These are phyloP conservation scores for Carterocephalus palaemon DNA, from an alignment of 2,888 invertebrate genomes.

Conservation along the genomic window DNA sequence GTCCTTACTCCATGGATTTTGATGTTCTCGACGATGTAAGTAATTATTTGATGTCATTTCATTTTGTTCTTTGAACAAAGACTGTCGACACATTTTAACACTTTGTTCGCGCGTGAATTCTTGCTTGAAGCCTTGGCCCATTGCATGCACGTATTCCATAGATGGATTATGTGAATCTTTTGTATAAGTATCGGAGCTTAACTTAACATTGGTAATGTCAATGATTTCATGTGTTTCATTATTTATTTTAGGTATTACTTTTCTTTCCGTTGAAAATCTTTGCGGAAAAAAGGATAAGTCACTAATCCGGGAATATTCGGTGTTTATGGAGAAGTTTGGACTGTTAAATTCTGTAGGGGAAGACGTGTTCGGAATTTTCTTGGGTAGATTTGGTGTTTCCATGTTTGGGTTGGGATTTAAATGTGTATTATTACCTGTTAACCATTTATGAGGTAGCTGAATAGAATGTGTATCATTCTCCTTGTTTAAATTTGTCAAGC, in stretches of 20 bases:
- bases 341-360: slow-evolving; percentile 69
- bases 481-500: slow-evolving; percentile 51
- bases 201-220: slow-evolving; percentile 51
- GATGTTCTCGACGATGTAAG: slow-evolving; percentile 44
- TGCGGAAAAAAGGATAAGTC: slow-evolving; percentile 67
- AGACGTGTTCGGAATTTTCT: slow-evolving; percentile 70
- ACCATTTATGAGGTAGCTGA: slow-evolving; percentile 55
- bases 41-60: slow-evolving; percentile 46
- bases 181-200: slow-evolving; percentile 73
- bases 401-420: slow-evolving; percentile 37
- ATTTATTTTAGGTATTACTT: slow-evolving; percentile 52
- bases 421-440: slow-evolving; percentile 46
- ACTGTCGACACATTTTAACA: slow-evolving; percentile 59
- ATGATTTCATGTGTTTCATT: slow-evolving; percentile 59
- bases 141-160: slow-evolving; percentile 45
- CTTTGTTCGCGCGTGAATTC: slow-evolving; percentile 47
- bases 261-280: slow-evolving; percentile 69
- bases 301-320: slow-evolving; percentile 70
- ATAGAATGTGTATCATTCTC: slow-evolving; percentile 65
- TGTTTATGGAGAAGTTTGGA: slow-evolving; percentile 71
- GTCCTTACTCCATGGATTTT: slow-evolving; percentile 58
- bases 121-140: slow-evolving; percentile 42
- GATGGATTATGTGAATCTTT: slow-evolving; percentile 70
- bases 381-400: slow-evolving; percentile 49
- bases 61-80: slow-evolving; percentile 61